Base-by-base conservation (phyloP, 2,113 vertebrate genomes). In the Montifringilla adamsi region DNA sequence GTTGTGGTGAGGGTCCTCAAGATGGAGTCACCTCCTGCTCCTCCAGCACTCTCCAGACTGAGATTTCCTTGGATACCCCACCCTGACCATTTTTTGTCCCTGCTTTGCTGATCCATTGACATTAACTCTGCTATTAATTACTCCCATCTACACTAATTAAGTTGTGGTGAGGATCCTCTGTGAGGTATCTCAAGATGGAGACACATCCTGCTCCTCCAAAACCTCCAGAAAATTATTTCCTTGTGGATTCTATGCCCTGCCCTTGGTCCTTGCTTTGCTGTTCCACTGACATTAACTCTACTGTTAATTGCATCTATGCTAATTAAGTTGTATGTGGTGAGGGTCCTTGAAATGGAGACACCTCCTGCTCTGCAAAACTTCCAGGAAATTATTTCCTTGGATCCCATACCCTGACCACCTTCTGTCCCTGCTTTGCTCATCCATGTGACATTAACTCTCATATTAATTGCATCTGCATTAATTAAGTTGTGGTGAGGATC, bases 361-460 rank as follows among this genome's bases (percentile, higher is more conserved):
- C 9, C 31, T 44, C 70, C 10, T 28, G 2, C 31, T 74, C 33
- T 14, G 11, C 52, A 44, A 6, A 44, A n/a, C 18, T 9, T 75
- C 26, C 26, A 59, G 55, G 20, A 10, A 23, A 0, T 16, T 1
- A 50, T 69, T 70, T 70, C 49, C 30, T 55, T 33, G 37, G 50
- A 26, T 55, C 4, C 37, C 50, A 3, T 9, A 43, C 69, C 30
- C 30, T 55, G 28, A 15, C 6, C 23, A 24, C 11, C 9, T 18
- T 37, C 4, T 30, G 53, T 26, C 44, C 64, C 59, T 76, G 53
- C 64, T n/a, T 23, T 20, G 52, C 75, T 55, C 1, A 6, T 20
- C 3, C 23, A 0, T 2, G 52, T 5, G 44, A 26, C 6, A 1
- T 23, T 19, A 49, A 5, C 39, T n/a, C 24, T 37, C 11, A 0